Percentiles rank a stretch among this genome's conserved stretches.
phyloP scores from a whole-genome alignment of 2,113 vertebrate species.

The Psophia crepitans region DNA sequence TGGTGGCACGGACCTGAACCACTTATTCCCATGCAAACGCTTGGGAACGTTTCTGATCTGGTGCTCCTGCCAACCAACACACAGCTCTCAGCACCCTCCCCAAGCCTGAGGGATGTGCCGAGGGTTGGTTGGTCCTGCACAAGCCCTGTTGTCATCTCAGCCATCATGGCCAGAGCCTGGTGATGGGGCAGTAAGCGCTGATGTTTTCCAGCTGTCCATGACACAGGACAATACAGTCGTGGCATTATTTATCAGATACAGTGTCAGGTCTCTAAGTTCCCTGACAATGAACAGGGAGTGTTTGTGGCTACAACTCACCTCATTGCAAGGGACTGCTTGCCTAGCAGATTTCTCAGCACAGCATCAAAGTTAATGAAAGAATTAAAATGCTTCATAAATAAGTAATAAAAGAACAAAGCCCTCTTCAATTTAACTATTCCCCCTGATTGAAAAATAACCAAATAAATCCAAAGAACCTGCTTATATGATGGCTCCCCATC shows the following conservation, averaged over 20 bases:
- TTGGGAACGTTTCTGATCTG: neutral
- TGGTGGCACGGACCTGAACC: neutral
- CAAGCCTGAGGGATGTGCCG: fast-evolving
- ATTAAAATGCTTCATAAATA: neutral
- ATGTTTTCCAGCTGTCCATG: neutral
- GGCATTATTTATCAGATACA: neutral
- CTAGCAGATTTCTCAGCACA: neutral
- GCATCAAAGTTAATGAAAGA: neutral
- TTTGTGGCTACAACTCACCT: neutral
- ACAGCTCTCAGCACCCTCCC: neutral
- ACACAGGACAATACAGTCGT: neutral
- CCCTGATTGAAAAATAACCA: neutral
- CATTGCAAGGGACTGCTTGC: neutral
- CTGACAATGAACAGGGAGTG: neutral
- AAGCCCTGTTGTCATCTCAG: fast-evolving
- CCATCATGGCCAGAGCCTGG: fast-evolving
- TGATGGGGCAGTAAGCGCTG: neutral
- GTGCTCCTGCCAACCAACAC: neutral
- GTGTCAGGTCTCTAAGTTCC: neutral
- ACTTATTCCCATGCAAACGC: neutral
- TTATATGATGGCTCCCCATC: neutral
- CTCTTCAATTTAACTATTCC: neutral
- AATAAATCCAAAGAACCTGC: neutral
- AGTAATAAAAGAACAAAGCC: neutral
- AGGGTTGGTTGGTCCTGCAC: neutral